Evolutionary conservation across 2,888 invertebrate genomes (phyloP).

Genomic region (Galeruca laticollis): DNA sequence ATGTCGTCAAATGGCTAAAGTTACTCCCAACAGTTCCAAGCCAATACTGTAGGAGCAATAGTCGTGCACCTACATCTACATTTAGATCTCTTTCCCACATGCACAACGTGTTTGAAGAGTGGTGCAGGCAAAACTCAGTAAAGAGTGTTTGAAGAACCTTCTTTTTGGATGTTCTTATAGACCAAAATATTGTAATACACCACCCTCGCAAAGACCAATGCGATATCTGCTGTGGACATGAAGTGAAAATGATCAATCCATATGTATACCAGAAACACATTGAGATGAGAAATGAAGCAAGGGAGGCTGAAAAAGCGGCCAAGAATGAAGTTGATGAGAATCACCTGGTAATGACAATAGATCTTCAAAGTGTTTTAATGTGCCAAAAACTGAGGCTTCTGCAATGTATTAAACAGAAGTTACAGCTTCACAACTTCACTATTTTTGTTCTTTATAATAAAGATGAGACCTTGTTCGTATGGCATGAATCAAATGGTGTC

Average conservation of each 20-base stretch:
- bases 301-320: conserved; percentile 6
- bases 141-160: conserved; percentile 14
- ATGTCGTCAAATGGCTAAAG: conserved; percentile 11
- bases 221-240: no score
- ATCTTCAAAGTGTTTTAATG: conserved; percentile 16
- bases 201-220: no score
- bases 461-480: no score
- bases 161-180: conserved; percentile 6
- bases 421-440: conserved; percentile 18
- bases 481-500: conserved; percentile 10
- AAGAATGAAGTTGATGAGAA: conserved; percentile 11
- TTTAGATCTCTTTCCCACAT: conserved; percentile 12
- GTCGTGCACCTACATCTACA: conserved; percentile 14
- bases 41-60: conserved; percentile 14
- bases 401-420: conserved; percentile 16
- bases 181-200: conserved; percentile 12
- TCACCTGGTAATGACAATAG: conserved; percentile 16
- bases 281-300: conserved; percentile 13
- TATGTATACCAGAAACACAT: no score
- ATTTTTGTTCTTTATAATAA: conserved; percentile 19
- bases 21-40: conserved; percentile 8
- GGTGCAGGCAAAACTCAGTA: conserved; percentile 14
- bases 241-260: conserved; percentile 1
- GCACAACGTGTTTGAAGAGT: conserved; percentile 7
- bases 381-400: conserved; percentile 8